Conservation (phyloP, 2,113 vertebrate genomes). For the Zosterops pallidus region DNA sequence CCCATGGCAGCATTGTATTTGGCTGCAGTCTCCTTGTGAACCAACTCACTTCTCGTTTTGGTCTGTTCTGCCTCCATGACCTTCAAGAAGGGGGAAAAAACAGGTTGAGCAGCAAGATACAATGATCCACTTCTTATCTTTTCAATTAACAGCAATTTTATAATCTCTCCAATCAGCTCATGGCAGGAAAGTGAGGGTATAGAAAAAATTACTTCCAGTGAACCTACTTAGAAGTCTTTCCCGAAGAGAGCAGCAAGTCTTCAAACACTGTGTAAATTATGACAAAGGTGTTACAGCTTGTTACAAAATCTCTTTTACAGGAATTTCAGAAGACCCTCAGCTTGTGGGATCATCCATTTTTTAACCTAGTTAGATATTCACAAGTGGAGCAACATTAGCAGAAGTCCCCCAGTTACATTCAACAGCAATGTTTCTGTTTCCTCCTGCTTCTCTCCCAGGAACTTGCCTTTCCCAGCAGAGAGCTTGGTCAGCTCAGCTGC, state of each 20-base stretch:
- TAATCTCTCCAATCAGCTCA: background rate
- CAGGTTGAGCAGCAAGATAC: background rate
- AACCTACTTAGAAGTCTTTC: background rate
- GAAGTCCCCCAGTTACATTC: background rate
- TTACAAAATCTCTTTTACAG: background rate
- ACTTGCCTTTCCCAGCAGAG: background rate
- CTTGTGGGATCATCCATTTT: background rate
- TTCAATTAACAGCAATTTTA: background rate
- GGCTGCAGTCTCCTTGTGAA: conserved; percentile 93
- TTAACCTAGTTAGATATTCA: background rate
- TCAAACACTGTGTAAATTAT: background rate
- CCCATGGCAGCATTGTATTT: conserved; percentile 90
- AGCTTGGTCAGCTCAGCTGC: background rate
- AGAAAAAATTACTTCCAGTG: background rate
- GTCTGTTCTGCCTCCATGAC: conserved; percentile 97
- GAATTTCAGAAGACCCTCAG: background rate
- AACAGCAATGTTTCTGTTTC: background rate
- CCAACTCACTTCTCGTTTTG: conserved; percentile 89
- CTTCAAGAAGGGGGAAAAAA: conserved; percentile 67
- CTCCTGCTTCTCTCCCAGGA: fast-evolving
- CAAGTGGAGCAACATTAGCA: background rate
- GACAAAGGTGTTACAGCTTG: background rate
- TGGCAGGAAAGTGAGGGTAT: background rate
- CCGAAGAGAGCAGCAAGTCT: background rate
- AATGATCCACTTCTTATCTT: background rate